Evolutionary conservation across 2,113 vertebrate genomes (phyloP), one percentile per base, ranked within the genome.

Genomic region (Lichenostomus cassidix): DNA sequence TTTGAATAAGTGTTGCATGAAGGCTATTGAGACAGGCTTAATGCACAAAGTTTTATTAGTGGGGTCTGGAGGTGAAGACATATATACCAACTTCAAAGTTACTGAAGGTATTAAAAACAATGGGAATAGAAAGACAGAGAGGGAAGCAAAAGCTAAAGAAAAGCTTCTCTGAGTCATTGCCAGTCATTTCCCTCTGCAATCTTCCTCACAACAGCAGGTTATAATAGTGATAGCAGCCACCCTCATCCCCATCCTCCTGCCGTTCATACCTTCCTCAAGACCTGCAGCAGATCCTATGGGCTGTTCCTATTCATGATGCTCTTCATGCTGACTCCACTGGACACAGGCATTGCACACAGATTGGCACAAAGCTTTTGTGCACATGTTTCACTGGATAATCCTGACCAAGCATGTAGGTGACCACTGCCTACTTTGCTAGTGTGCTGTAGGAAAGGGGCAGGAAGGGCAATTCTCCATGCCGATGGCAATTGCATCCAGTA

Each of bases 111-210:
- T 44, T 46, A 24, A 79, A 88, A 90, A 52, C 10, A 88, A 28
- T 9, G 9, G 9, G 12, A 70, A 62, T 44, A 65, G 33, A 28
- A 28, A 41, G 16, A 44, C 22, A 49, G 16, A 33, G 9, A 5
- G 0, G 0, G 9, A 9, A 5, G 11, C 0, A 7, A 31, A 67
- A 33, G 62, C 8, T 50, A 39, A 49, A 53, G 41, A 14, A 59
- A 47, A 64, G 7, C 1, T 9, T 55, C 9, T 44, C 5, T 18
- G 27, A 64, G 27, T 39, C 20, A 47, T 9, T 75, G 17, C 21
- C 49, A 52, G 16, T 17, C 19, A 59, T 23, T 35, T 8, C 11
- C 7, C 49, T 80, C 28, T 5, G 3, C 1, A 2, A 3, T 44
- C 19, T 84, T 18, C 50, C 17, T 35, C 10, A 24, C 7, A 11